Evolutionary conservation across 2,888 invertebrate species (phyloP).

Genomic region (Poecilus cupreus): DNA sequence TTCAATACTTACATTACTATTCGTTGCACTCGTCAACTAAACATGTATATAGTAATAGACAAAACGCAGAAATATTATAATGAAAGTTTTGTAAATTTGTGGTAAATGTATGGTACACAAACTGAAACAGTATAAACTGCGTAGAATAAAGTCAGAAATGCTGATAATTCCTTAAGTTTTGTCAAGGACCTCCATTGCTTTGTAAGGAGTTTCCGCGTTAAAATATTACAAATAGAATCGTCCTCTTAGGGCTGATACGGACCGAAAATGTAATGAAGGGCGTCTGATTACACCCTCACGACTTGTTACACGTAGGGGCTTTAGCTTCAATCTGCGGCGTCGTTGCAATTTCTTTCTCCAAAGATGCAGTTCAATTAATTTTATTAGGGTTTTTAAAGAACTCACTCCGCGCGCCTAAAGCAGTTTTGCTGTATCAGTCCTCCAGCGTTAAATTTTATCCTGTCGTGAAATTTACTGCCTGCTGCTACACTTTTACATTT

Average conservation of each 20-base stretch:
- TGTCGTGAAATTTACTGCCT: background rate
- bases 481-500: background rate
- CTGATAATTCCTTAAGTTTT: background rate
- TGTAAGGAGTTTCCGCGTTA: constrained; percentile 35
- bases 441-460: background rate
- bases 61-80: too few species aligned
- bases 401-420: background rate
- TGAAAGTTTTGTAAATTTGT: too few species aligned
- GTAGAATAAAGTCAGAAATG: background rate
- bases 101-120: background rate
- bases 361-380: constrained; percentile 17
- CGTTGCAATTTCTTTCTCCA: constrained; percentile 13
- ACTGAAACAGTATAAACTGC: background rate
- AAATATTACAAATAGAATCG: constrained; percentile 43
- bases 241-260: constrained; percentile 28
- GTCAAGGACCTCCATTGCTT: background rate
- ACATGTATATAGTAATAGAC: too few species aligned
- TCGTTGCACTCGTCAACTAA: too few species aligned
- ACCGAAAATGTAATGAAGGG: constrained; percentile 26
- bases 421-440: background rate
- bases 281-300: constrained; percentile 25
- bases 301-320: constrained; percentile 7
- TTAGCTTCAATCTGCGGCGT: background rate
- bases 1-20: too few species aligned
- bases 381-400: constrained; percentile 25